Percentiles rank a stretch among this genome's conserved stretches.
These are phyloP conservation scores for Leptodirus hochenwartii DNA, from an alignment of 2,888 invertebrate genomes.

Conservation along the genomic window DNA sequence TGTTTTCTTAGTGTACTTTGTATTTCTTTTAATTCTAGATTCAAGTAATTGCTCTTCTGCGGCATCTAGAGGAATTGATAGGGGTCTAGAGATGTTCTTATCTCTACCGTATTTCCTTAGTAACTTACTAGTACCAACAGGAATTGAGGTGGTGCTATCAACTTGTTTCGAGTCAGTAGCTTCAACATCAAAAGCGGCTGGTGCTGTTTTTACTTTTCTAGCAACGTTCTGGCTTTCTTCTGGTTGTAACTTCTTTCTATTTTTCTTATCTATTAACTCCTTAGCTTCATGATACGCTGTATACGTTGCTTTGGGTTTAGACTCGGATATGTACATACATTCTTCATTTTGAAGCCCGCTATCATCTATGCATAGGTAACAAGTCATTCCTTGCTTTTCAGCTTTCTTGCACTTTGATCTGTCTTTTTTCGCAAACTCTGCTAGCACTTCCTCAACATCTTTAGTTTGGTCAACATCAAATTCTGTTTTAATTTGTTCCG, in stretches of 20 bases:
- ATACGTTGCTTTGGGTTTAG: slow-evolving; percentile 43
- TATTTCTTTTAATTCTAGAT: slow-evolving; percentile 8
- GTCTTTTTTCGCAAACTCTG: slow-evolving; percentile 56
- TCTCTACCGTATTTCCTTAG: not conserved
- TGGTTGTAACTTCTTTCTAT: slow-evolving; percentile 6
- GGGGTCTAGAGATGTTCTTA: not conserved
- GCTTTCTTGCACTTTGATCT: slow-evolving; percentile 53
- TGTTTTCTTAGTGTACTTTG: slow-evolving; percentile 15
- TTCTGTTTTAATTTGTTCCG: slow-evolving; percentile 18
- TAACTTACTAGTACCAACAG: slow-evolving; percentile 1
- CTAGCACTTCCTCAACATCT: slow-evolving; percentile 49
- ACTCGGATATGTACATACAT: slow-evolving; percentile 58
- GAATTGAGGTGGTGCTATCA: slow-evolving; percentile 15
- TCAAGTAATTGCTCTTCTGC: too few relatives aligned
- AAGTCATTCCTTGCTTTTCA: slow-evolving; percentile 56
- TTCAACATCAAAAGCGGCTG: slow-evolving; percentile 16
- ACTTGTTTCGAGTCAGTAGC: slow-evolving; percentile 23
- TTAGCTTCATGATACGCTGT: slow-evolving; percentile 42
- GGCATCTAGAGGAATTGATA: too few relatives aligned
- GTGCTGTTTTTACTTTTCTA: slow-evolving; percentile 4
- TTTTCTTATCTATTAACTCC: slow-evolving; percentile 9
- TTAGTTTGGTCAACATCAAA: slow-evolving; percentile 31
- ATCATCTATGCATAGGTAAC: slow-evolving; percentile 51
- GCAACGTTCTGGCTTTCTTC: not conserved
- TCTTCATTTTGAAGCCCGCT: slow-evolving; percentile 56